Evolutionary conservation across 1,140 invertebrate species (phyloP).

Genomic region (Ceratoteleas bidentatus): DNA sequence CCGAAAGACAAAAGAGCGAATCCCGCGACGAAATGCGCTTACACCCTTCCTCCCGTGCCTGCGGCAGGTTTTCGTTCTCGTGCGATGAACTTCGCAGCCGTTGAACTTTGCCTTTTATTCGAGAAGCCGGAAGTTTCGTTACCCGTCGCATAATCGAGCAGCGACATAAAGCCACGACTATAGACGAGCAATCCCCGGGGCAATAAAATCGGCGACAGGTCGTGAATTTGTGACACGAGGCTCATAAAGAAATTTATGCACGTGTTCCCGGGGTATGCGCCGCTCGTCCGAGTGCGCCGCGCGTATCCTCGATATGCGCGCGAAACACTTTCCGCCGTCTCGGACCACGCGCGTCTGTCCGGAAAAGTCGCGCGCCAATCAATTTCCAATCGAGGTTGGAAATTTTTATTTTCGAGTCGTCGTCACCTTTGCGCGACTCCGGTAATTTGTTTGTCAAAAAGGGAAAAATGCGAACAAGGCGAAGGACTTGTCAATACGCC

Average conservation of each 20-base stretch:
- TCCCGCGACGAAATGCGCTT: slow-evolving; percentile 31
- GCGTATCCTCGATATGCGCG: no score
- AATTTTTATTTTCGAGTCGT: slow-evolving; percentile 21
- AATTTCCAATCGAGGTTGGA: slow-evolving; percentile 70
- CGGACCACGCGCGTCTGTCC: slow-evolving; percentile 1
- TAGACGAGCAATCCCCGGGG: slow-evolving; percentile 70
- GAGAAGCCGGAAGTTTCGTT: slow-evolving; percentile 74
- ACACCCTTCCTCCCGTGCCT: slow-evolving; percentile 32
- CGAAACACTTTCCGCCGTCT: no score
- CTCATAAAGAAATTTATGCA: slow-evolving; percentile 77
- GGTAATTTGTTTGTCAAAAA: slow-evolving; percentile 45
- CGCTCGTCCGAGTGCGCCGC: slow-evolving; percentile 31
- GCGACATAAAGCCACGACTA: slow-evolving; percentile 72
- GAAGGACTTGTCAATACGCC: slow-evolving; percentile 19
- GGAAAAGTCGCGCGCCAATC: slow-evolving; percentile 71
- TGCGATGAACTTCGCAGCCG: slow-evolving; percentile 60
- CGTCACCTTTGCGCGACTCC: not conserved
- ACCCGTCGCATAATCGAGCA: slow-evolving; percentile 65
- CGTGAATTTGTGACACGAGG: slow-evolving; percentile 76
- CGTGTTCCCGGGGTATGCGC: slow-evolving; percentile 66
- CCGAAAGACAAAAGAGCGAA: slow-evolving; percentile 36
- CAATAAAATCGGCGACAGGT: slow-evolving; percentile 77
- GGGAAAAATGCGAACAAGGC: not conserved
- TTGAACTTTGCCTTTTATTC: slow-evolving; percentile 66
- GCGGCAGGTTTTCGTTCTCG: slow-evolving; percentile 40